Base-by-base conservation (phyloP, 2,113 vertebrate species). In the Nematolebias whitei region DNA sequence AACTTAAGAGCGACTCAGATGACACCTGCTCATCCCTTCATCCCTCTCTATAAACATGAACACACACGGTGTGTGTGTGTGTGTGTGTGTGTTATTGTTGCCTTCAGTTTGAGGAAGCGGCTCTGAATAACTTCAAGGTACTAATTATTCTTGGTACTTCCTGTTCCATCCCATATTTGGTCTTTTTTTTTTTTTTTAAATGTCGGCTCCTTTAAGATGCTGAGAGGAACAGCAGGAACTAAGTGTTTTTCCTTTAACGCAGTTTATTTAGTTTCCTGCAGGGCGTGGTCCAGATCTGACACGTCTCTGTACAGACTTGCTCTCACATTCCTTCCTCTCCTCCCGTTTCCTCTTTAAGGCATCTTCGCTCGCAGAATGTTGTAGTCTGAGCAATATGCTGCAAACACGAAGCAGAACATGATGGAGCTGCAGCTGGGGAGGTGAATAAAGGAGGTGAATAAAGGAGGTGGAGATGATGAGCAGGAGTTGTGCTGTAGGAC, bases 21-120 rank as follows among this genome's bases (percentile, higher is more conserved):
- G 83, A 88, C 87, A 81, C 79, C 64, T 74, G 47, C 82, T 82
- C 69, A 90, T 90, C 85, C 63, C 58, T 85, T 88, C 87, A 87
- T 88, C 84, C 64, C 67, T 80, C 49, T 6, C 40, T 59, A 59
- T 67, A 82, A 49, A 71, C 71, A 49, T 43, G 61, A 41, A n/a
- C 71, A 55, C 53, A 29, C 64, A n/a, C 57, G 19, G 16, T 15
- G 23, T 12, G 32, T 18, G 38, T 47, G 15, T 59, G n/a, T n/a
- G n/a, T n/a, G n/a, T n/a, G n/a, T n/a, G n/a, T n/a, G n/a, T n/a
- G n/a, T n/a, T n/a, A n/a, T n/a, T n/a, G n/a, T n/a, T n/a, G n/a
- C n/a, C 18, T 2, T 22, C 12, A 47, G 6, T 45, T 19, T 19
- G 51, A 52, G 14, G 41, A 13, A 18, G 44, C 11, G 0, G 60